Evolutionary conservation across 2,113 vertebrate species (phyloP).

Genomic region (Brachirus orientalis): DNA sequence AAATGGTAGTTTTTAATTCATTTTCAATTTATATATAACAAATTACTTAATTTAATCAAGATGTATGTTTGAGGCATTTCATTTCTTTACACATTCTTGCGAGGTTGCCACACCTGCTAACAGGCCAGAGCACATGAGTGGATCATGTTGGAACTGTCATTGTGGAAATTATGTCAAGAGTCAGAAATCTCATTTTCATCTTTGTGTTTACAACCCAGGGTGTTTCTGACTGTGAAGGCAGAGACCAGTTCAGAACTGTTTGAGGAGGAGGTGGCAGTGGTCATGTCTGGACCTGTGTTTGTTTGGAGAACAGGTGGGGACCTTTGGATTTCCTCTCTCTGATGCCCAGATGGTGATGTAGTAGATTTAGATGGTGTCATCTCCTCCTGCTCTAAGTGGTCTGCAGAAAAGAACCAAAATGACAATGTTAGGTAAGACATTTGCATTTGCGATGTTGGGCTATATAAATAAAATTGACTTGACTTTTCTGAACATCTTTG

Average conservation of each 20-base stretch:
- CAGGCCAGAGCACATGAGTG: no score
- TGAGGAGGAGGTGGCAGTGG: background rate
- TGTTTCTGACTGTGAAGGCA: background rate
- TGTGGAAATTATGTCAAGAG: no score
- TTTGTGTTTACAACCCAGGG: slow-evolving; percentile 18
- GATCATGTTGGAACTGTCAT: background rate
- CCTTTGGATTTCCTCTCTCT: slow-evolving; percentile 8
- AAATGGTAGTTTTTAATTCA: slow-evolving; percentile 5
- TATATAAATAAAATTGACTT: no score
- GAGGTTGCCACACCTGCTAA: background rate
- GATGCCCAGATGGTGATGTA: slow-evolving; percentile 5
- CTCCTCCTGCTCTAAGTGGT: slow-evolving; percentile 46
- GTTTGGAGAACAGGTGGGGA: slow-evolving; percentile 11
- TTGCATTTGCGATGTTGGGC: no score
- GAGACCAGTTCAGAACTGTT: background rate
- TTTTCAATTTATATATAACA: slow-evolving; percentile 17
- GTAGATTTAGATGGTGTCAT: background rate
- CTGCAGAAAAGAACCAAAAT: slow-evolving; percentile 25
- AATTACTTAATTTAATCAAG: background rate
- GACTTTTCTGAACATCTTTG: no score
- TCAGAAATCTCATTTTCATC: slow-evolving; percentile 57
- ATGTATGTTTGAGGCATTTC: slow-evolving; percentile 35
- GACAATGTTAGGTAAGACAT: background rate
- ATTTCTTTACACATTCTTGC: slow-evolving; percentile 12
- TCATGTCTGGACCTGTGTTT: background rate